Conservation (phyloP, 1,140 invertebrate genomes). For the Tribolium madens region DNA sequence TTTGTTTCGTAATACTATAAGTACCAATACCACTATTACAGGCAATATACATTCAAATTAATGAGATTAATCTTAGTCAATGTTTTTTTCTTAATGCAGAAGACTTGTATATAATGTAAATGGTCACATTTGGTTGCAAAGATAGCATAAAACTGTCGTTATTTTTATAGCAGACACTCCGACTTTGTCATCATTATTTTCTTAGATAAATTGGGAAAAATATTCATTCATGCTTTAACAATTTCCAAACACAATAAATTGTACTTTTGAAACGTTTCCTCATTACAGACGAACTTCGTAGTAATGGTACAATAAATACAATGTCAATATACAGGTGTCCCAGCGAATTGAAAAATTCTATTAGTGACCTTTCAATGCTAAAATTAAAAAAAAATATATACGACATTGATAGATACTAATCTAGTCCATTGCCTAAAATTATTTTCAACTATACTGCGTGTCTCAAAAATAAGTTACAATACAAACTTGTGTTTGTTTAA, state of each 20-base stretch:
- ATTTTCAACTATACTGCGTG: no score
- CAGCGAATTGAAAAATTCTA: no score
- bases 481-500: no score
- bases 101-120: not conserved
- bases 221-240: not conserved
- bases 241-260: not conserved
- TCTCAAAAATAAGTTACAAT: no score
- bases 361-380: no score
- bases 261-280: not conserved
- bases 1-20: not conserved
- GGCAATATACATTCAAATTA: not conserved
- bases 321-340: not conserved
- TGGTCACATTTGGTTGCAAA: no score
- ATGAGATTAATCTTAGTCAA: not conserved
- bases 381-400: no score
- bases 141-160: not conserved
- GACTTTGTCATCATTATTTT: not conserved
- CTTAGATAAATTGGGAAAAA: not conserved
- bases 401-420: no score
- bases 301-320: slow-evolving; percentile 5
- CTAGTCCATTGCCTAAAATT: no score
- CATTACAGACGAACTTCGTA: not conserved
- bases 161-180: not conserved
- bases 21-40: not conserved
- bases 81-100: not conserved